Conservation (phyloP, 2,113 vertebrate genomes). For the Herpailurus yagouaroundi region DNA sequence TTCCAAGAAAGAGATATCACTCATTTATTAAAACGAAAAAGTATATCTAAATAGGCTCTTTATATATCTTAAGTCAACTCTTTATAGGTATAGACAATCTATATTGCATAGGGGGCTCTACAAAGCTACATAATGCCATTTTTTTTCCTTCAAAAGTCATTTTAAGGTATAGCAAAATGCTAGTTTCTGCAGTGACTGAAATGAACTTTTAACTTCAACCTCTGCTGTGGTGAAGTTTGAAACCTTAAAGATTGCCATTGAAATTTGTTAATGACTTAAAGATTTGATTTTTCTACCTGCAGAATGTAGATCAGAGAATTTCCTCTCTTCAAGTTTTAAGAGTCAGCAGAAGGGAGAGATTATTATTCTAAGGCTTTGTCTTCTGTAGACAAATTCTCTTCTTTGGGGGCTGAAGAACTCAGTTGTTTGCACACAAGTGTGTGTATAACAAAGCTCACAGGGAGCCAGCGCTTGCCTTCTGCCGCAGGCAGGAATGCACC, state of each 20-base stretch:
- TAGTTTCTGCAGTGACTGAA: background rate
- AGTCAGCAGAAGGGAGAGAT: background rate
- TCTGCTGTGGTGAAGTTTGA: background rate
- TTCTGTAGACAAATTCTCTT: background rate
- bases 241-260: background rate
- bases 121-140: background rate
- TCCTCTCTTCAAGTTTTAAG: background rate
- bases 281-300: background rate
- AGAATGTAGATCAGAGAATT: background rate
- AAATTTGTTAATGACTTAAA: background rate
- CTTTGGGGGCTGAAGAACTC: background rate
- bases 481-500: background rate
- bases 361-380: background rate
- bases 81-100: background rate
- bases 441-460: background rate
- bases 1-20: slow-evolving; percentile 9
- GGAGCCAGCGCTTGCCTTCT: background rate
- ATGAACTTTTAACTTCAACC: background rate
- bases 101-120: background rate
- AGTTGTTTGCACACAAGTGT: background rate
- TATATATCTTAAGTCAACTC: background rate
- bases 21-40: slow-evolving; percentile 4
- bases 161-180: background rate
- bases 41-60: background rate
- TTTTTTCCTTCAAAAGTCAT: background rate